Percentiles rank a stretch among this genome's conserved stretches.
Conservation (phyloP, 2,888 invertebrate species). For the Noctua janthina region DNA sequence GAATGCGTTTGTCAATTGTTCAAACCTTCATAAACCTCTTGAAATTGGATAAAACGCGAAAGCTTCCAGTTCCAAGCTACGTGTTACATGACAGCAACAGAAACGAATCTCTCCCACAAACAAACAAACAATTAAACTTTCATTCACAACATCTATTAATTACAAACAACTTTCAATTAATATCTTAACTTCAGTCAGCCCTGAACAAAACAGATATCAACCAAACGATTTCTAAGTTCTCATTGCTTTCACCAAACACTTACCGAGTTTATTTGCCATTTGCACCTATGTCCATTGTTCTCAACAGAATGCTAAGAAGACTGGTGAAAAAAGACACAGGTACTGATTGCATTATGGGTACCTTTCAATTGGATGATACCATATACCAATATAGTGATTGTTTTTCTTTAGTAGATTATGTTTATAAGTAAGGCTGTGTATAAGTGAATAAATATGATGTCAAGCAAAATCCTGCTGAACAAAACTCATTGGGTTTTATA, state of each 20-base stretch:
- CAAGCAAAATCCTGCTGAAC: neutral
- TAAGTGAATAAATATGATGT: neutral
- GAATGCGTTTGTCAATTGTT: neutral
- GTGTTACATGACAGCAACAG: conserved; percentile 11
- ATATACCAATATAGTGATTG: neutral
- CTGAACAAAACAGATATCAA: conserved; percentile 70
- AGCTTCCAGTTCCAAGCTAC: neutral
- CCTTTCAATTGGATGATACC: conserved; percentile 17
- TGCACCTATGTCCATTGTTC: conserved; percentile 81
- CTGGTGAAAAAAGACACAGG: conserved; percentile 42
- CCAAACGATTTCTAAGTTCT: conserved; percentile 82
- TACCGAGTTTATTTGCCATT: conserved; percentile 77
- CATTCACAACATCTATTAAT: conserved; percentile 37
- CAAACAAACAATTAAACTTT: conserved; percentile 39
- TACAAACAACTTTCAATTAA: conserved; percentile 50
- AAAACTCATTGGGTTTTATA: neutral
- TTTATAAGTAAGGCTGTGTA: neutral
- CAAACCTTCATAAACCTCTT: neutral
- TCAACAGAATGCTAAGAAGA: conserved; percentile 58
- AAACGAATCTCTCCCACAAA: conserved; percentile 1
- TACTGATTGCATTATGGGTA: conserved; percentile 20
- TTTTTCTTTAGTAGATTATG: neutral
- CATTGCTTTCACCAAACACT: conserved; percentile 84
- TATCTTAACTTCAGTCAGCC: conserved; percentile 55
- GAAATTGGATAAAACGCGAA: conserved; percentile 14